A percentile compares a stretch with the other conserved stretches of the same genome.
Evolutionary conservation across 2,797 vertebrate genomes (phyloP).

Genomic region (Protosalanx chinensis): DNA sequence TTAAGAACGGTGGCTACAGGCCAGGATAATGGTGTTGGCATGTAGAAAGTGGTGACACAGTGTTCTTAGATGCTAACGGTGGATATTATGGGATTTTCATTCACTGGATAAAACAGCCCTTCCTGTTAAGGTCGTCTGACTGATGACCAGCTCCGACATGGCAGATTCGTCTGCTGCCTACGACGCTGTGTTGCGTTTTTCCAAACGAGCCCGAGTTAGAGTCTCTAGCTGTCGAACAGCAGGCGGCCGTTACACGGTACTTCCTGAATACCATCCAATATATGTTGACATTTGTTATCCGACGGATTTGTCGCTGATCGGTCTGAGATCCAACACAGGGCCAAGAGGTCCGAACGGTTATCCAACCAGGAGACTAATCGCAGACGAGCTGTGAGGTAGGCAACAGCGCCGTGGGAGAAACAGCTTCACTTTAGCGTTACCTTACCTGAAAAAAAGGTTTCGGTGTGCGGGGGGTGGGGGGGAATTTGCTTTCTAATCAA

Average conservation of each 20-base stretch:
- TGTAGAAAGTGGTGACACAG: background rate
- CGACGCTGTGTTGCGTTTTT: background rate
- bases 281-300: background rate
- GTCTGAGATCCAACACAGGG: too few relatives aligned
- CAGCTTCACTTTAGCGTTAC: too few relatives aligned
- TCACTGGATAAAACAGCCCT: background rate
- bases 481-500: too few relatives aligned
- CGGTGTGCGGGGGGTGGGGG: too few relatives aligned
- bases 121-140: background rate
- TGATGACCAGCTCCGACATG: background rate
- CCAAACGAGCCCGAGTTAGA: background rate
- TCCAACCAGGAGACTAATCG: too few relatives aligned
- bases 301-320: too few relatives aligned
- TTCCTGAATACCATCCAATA: too few relatives aligned
- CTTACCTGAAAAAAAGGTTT: too few relatives aligned
- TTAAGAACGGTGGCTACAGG: background rate
- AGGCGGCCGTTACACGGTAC: background rate
- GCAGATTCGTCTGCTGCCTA: background rate
- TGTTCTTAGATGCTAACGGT: background rate
- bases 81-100: background rate
- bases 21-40: background rate
- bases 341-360: too few relatives aligned
- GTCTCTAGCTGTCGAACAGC: background rate
- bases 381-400: too few relatives aligned
- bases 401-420: too few relatives aligned